Conservation (phyloP, 2,797 vertebrate genomes). For the Novumbra hubbsi region DNA sequence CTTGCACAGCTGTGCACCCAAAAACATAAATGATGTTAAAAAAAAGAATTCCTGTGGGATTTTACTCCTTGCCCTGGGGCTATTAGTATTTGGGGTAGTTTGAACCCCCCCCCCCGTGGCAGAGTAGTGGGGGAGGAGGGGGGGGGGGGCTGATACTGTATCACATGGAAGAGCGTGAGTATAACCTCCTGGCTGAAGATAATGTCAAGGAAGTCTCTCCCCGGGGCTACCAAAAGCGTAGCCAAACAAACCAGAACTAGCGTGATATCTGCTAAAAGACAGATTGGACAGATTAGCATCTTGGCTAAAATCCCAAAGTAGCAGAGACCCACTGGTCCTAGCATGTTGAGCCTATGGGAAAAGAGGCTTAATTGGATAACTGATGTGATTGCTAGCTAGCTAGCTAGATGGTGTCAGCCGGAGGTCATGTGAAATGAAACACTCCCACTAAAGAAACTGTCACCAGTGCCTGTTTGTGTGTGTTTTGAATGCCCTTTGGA, state of each 20-base stretch:
- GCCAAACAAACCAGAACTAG: slow-evolving; percentile 64
- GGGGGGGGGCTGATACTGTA: slow-evolving; percentile 64
- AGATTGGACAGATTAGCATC: slow-evolving; percentile 60
- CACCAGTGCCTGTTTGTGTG: slow-evolving; percentile 23
- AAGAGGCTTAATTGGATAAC: slow-evolving; percentile 41
- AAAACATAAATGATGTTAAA: no score
- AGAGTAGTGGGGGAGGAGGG: slow-evolving; percentile 51
- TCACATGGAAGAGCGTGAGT: slow-evolving; percentile 67
- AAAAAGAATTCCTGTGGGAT: no score
- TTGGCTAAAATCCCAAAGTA: slow-evolving; percentile 60
- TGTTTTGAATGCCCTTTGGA: slow-evolving; percentile 9
- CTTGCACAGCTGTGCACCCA: no score
- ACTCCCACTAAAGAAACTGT: slow-evolving; percentile 43
- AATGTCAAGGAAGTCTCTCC: slow-evolving; percentile 71
- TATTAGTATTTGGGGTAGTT: no score
- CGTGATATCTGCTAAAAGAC: slow-evolving; percentile 70
- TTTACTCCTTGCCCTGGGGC: no score
- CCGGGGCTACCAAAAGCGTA: slow-evolving; percentile 34
- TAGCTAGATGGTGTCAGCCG: slow-evolving; percentile 47
- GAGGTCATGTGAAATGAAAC: slow-evolving; percentile 52
- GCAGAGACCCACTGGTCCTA: slow-evolving; percentile 33
- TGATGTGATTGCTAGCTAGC: slow-evolving; percentile 37
- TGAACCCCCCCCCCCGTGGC: not conserved
- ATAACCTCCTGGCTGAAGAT: slow-evolving; percentile 68
- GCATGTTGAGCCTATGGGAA: slow-evolving; percentile 46